Evolutionary conservation across 1,140 invertebrate genomes (phyloP), one percentile per base, ranked within the genome.

Genomic region (Maniola jurtina): DNA sequence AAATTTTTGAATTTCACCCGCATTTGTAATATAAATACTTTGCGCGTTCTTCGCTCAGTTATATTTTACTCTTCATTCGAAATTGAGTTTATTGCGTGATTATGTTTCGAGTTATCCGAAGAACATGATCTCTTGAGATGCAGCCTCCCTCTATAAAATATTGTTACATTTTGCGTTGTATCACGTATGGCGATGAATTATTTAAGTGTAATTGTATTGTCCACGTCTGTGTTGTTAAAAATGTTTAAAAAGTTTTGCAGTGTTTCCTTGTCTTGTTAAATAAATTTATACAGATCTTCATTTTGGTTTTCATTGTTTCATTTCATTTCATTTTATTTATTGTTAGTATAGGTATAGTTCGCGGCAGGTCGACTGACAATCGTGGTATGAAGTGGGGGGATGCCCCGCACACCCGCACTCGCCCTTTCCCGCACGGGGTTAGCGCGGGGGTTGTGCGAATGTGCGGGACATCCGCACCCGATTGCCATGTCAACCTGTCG

Each of bases 141-240:
- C 13, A n/a, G 5, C 10, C 13, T n/a, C 42, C 42, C 13, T n/a
- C 42, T 38, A 35, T 40, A 33, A 48, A 15, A 50, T 15, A 8
- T 14, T 61, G 2, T 50, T 13, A 14, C 11, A 15, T 36, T 36
- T 25, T 35, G 13, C 25, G 33, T 13, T 61, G 61, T 63, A 56
- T 56, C 36, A 40, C 16, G 61, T 58, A 40, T 56, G 61, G 38
- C 61, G 61, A 52, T 45, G 25, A 48, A 35, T 38, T 65, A 61
- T 70, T 71, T 75, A 75, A 75, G 73, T 63, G 70, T 75, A 75
- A 75, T 71, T 70, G 73, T 75, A 67, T 75, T 72, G 73, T 75
- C 61, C 65, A 62, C 65, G 64, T 69, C 59, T 63, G 61, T 71
- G 34, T 64, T 60, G 57, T 73, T 57, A 62, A 65, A 70, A 72